Conservation (phyloP, 2,797 vertebrate species). For the Alfaro cultratus region DNA sequence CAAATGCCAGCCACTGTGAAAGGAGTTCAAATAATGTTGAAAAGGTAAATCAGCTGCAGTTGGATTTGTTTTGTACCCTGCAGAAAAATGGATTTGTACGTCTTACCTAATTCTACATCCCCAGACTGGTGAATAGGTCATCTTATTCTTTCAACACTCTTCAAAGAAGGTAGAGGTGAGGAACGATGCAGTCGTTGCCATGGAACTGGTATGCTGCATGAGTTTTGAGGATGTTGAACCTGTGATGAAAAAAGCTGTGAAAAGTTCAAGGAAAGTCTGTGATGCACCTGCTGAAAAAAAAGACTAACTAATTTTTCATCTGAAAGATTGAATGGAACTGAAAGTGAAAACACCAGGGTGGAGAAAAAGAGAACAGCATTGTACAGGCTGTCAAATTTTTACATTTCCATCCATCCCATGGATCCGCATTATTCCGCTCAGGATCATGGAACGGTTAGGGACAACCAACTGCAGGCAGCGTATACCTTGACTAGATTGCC, state of each 20-base stretch:
- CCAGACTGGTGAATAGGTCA: background rate
- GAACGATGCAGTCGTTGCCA: background rate
- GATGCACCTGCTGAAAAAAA: background rate
- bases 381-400: background rate
- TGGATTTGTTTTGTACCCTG: background rate
- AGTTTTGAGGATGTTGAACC: background rate
- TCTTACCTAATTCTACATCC: background rate
- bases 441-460: background rate
- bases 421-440: background rate
- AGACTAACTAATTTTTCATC: background rate
- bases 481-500: background rate
- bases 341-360: background rate
- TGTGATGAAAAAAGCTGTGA: background rate
- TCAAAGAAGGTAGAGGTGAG: conserved; percentile 1
- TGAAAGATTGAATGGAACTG: background rate
- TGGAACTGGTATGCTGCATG: background rate
- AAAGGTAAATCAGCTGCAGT: background rate
- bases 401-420: background rate
- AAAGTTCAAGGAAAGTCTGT: background rate
- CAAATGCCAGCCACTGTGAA: background rate
- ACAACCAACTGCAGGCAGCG: background rate
- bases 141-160: conserved; percentile 3
- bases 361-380: background rate
- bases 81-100: background rate
- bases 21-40: background rate